Base-by-base conservation (phyloP, 2,113 vertebrate species). In the Ahaetulla prasina region DNA sequence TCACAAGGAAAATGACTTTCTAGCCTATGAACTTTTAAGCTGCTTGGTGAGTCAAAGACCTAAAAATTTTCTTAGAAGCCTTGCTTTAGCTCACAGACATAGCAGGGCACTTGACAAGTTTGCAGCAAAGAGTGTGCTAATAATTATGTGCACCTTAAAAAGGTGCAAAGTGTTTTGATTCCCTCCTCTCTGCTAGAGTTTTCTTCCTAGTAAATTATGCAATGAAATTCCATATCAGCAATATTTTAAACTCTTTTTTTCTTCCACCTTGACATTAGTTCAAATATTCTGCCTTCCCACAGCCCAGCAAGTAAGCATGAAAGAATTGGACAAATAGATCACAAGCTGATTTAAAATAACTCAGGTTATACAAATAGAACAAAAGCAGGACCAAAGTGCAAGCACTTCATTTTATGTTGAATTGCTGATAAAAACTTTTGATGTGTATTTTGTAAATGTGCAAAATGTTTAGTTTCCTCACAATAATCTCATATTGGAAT, bases 1-100 rank as follows among this genome's bases (percentile, higher is more conserved):
- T 96, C 95, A 93, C 94, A 93, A 94, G 89, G 94, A 95, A 94
- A 97, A 96, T 95, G 90, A 92, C 94, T 97, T 96, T 80, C 94
- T 95, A 93, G 91, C 95, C 96, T 96, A 92, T 96, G 96, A 97
- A 97, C 95, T 95, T 96, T 94, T 96, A 96, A 93, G 94, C 94
- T 96, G 94, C 95, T 96, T 92, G 94, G 94, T 93, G 94, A 95
- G 80, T 80, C 94, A 94, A 95, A 95, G 94, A 96, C 91, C 93
- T 94, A 95, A 94, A 95, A 27, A n/a, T 95, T 94, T 96, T 96
- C 8, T 96, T 94, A 93, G n/a, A 96, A 96, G 88, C 55, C 47
- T 93, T 91, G 10, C 92, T 45, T 87, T 96, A n/a, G 93, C 89
- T 97, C 30, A 49, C 54, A 91, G 90, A 88, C 0, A 1, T 92